These are phyloP conservation scores for Pholis gunnellus DNA, from an alignment of 2,113 vertebrate species.

Conservation along the genomic window DNA sequence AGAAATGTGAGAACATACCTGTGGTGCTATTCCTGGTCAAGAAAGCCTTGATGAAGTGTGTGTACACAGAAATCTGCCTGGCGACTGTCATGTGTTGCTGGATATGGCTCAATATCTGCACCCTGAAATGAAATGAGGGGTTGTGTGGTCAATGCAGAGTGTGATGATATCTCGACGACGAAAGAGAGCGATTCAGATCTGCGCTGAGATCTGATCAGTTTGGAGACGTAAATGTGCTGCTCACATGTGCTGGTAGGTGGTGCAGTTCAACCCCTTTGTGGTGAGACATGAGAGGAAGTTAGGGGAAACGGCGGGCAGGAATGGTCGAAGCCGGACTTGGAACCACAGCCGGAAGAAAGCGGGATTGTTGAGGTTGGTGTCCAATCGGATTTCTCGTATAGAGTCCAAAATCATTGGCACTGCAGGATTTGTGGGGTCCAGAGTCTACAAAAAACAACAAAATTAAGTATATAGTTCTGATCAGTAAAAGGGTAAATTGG, in stretches of 20 bases:
- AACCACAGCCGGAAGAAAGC: conserved; percentile 76
- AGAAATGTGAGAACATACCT: conserved; percentile 53
- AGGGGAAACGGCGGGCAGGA: conserved; percentile 64
- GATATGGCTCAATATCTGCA: conserved; percentile 60
- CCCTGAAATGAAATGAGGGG: conserved; percentile 34
- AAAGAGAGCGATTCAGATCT: too few relatives aligned
- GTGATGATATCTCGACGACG: neutral
- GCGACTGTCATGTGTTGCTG: conserved; percentile 35
- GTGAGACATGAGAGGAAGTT: conserved; percentile 75
- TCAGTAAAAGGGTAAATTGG: neutral
- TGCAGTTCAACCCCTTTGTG: conserved; percentile 67
- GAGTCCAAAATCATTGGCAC: conserved; percentile 68
- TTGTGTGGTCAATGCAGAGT: neutral
- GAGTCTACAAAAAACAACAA: conserved; percentile 45
- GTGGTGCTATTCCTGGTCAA: conserved; percentile 65
- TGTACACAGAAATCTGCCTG: conserved; percentile 57
- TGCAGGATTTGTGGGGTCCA: conserved; percentile 46
- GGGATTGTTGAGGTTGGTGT: conserved; percentile 45
- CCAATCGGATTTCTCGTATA: conserved; percentile 72
- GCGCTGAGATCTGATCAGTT: too few relatives aligned
- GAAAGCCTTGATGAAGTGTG: conserved; percentile 72
- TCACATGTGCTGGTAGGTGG: conserved; percentile 77
- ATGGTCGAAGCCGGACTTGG: conserved; percentile 64
- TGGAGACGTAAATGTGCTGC: conserved; percentile 26
- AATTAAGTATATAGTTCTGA: neutral